Conservation (phyloP, 2,888 invertebrate genomes). For the Leptopilina drosophilae region DNA sequence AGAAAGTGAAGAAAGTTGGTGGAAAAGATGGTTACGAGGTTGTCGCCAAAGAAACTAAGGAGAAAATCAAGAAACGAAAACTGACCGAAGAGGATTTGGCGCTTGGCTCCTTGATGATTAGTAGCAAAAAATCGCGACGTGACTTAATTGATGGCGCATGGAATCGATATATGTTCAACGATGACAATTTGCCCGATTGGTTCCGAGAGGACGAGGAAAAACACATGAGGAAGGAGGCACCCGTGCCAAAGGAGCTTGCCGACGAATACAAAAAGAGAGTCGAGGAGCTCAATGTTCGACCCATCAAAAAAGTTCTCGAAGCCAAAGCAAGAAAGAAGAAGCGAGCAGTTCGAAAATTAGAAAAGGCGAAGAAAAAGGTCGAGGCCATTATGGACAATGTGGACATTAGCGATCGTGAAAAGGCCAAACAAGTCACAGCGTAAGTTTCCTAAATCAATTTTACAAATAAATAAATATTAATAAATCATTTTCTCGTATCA, state of each 20-base stretch:
- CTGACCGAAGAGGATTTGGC: slow-evolving; percentile 93
- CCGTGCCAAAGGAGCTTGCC: slow-evolving; percentile 91
- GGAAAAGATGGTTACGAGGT: slow-evolving; percentile 84
- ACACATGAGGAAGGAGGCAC: slow-evolving; percentile 90
- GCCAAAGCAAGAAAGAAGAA: slow-evolving; percentile 98
- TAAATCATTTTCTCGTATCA: no score
- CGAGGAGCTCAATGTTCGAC: slow-evolving; percentile 93
- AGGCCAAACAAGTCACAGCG: slow-evolving; percentile 93
- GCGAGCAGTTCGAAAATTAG: slow-evolving; percentile 89
- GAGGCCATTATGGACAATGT: slow-evolving; percentile 94
- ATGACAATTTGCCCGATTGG: slow-evolving; percentile 96
- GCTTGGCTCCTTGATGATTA: slow-evolving; percentile 92
- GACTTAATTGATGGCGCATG: slow-evolving; percentile 94
- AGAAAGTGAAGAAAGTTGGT: slow-evolving; percentile 67
- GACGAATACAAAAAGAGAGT: slow-evolving; percentile 90
- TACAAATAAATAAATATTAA: no score
- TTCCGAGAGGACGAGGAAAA: slow-evolving; percentile 95
- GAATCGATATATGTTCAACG: slow-evolving; percentile 96
- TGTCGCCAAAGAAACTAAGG: slow-evolving; percentile 80
- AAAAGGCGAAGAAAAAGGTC: slow-evolving; percentile 96
- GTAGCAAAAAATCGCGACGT: slow-evolving; percentile 92
- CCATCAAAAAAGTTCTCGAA: slow-evolving; percentile 98
- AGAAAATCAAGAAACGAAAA: slow-evolving; percentile 82
- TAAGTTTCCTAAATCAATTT: slow-evolving; percentile 78
- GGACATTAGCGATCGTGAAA: slow-evolving; percentile 95